A percentile compares a stretch with the other conserved stretches of the same genome.
phyloP scores from a whole-genome alignment of 2,797 vertebrate species.

The Alfaro cultratus region DNA sequence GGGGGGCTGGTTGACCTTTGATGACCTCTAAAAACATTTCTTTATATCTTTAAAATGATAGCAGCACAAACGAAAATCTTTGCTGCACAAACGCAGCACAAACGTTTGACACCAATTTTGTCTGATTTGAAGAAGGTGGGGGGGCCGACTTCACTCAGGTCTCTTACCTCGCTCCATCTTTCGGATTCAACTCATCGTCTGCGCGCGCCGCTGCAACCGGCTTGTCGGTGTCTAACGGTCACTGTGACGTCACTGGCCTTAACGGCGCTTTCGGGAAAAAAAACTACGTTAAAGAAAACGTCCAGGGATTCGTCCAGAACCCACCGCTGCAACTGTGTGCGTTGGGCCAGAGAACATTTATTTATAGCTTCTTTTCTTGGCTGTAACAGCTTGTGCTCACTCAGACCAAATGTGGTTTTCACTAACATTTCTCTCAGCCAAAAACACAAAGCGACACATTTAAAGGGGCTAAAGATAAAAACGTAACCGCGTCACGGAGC shows the following conservation, averaged over 20 bases:
- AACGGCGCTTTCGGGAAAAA: constrained; percentile 8
- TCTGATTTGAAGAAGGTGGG: too few species aligned
- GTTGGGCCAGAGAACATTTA: constrained; percentile 35
- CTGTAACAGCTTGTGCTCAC: constrained; percentile 15
- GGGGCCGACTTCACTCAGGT: too few species aligned
- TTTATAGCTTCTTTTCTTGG: constrained; percentile 2
- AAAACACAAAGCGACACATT: constrained; percentile 1
- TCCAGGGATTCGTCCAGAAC: not conserved
- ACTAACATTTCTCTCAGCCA: not conserved
- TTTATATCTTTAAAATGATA: too few species aligned
- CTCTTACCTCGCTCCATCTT: not conserved
- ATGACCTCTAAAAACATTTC: too few species aligned
- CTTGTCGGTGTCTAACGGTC: not conserved
- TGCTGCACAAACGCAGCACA: too few species aligned
- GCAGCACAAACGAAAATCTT: too few species aligned
- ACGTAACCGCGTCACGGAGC: not conserved
- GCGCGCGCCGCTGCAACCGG: not conserved
- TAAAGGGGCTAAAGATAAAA: not conserved
- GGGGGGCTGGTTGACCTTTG: too few species aligned
- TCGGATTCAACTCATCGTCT: constrained; percentile 6
- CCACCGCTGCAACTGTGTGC: constrained; percentile 10
- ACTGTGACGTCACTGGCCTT: constrained; percentile 13
- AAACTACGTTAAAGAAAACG: not conserved
- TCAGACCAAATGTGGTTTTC: not conserved
- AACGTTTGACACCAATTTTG: too few species aligned